phyloP scores from a whole-genome alignment of 2,113 vertebrate genomes.

The Chloroceryle aenea region DNA sequence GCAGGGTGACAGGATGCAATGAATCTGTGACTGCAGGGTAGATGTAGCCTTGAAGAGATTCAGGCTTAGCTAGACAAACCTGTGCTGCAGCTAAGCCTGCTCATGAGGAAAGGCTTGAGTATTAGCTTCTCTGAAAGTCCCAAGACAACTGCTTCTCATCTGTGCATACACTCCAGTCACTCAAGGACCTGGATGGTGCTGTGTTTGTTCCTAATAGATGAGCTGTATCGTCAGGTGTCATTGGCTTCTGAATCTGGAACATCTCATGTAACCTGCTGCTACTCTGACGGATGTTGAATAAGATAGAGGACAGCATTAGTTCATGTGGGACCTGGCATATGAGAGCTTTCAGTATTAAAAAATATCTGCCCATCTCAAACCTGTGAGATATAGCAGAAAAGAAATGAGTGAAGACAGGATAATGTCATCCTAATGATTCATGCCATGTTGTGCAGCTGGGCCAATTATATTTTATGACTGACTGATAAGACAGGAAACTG shows the following conservation, averaged over 20 bases:
- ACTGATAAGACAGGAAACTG: background rate
- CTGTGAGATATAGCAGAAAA: background rate
- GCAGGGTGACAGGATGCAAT: background rate
- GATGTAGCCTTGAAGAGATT: background rate
- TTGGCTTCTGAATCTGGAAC: background rate
- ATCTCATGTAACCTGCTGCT: background rate
- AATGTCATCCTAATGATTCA: constrained; percentile 18
- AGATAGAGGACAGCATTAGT: background rate
- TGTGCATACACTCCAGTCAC: background rate
- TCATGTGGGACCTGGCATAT: background rate
- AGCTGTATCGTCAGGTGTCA: background rate
- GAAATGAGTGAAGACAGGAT: constrained; percentile 8
- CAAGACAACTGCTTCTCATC: background rate
- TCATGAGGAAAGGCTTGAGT: background rate
- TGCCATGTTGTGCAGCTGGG: background rate
- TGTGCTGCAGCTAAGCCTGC: background rate
- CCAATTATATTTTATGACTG: constrained; percentile 3
- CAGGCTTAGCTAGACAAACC: background rate
- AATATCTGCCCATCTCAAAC: background rate
- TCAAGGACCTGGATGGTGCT: background rate
- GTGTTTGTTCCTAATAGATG: background rate
- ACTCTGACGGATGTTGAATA: constrained; percentile 14
- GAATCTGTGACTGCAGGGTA: background rate
- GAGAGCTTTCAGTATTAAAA: constrained; percentile 34
- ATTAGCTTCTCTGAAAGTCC: background rate